phyloP scores from a whole-genome alignment of 1,140 invertebrate species.

The Panagrolaimus sp. region DNA sequence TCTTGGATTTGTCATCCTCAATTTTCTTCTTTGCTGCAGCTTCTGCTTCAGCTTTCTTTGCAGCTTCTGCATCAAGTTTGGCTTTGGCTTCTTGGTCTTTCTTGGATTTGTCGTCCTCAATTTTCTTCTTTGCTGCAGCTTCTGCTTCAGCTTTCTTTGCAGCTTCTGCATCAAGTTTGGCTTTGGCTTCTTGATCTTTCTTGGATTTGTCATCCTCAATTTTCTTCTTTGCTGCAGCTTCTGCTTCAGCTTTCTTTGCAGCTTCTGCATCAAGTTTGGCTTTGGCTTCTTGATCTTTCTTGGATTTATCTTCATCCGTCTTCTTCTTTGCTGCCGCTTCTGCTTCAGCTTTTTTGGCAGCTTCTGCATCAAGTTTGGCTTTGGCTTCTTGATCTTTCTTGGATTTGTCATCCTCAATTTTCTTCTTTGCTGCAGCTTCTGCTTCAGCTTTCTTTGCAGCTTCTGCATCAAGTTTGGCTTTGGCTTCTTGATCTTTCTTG shows the following conservation, averaged over 20 bases:
- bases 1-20: background rate
- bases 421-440: background rate
- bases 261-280: background rate
- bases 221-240: slow-evolving; percentile 11
- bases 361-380: background rate
- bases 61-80: background rate
- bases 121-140: slow-evolving; percentile 7
- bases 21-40: background rate
- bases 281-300: background rate
- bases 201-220: background rate
- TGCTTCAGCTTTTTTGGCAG: background rate
- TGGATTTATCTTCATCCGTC: background rate
- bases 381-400: background rate
- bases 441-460: too few species aligned
- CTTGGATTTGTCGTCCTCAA: background rate
- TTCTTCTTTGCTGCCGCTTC: slow-evolving; percentile 1
- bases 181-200: background rate
- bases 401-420: background rate
- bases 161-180: slow-evolving; percentile 8
- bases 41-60: slow-evolving; percentile 4
- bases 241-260: background rate
- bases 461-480: background rate
- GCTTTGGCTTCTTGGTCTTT: too few species aligned
- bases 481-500: background rate
- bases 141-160: too few species aligned